These are phyloP conservation scores for Epirrhoe alternata DNA, from an alignment of 2,888 invertebrate species.

Conservation along the genomic window DNA sequence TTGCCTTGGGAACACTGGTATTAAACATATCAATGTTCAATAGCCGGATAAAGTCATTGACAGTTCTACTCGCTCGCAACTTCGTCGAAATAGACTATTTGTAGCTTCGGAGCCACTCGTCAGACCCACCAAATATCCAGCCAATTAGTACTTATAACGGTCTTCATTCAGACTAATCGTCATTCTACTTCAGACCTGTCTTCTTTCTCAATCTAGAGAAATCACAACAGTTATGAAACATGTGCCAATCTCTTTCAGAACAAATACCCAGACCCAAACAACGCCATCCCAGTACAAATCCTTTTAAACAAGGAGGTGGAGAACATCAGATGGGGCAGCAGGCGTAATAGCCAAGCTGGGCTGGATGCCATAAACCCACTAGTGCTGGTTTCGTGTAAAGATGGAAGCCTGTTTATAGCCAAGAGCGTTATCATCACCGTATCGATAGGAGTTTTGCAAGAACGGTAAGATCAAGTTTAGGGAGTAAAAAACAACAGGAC, in stretches of 20 bases:
- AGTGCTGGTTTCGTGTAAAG: constrained; percentile 83
- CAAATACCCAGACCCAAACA: constrained; percentile 73
- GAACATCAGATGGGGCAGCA: constrained; percentile 76
- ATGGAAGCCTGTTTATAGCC: constrained; percentile 82
- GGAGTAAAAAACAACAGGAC: background rate
- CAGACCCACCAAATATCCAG: too few relatives aligned
- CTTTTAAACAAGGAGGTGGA: constrained; percentile 83
- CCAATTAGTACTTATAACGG: too few relatives aligned
- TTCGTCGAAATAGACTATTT: too few relatives aligned
- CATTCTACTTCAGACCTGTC: too few relatives aligned
- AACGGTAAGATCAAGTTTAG: constrained; percentile 59
- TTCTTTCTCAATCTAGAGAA: too few relatives aligned
- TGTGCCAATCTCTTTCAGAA: constrained; percentile 61
- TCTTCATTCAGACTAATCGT: too few relatives aligned
- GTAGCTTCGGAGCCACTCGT: too few relatives aligned
- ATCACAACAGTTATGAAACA: background rate
- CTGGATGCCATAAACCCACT: constrained; percentile 61
- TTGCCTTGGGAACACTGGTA: too few relatives aligned
- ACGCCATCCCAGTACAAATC: constrained; percentile 75
- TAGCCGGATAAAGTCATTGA: too few relatives aligned
- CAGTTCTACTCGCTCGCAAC: too few relatives aligned
- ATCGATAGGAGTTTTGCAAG: constrained; percentile 88
- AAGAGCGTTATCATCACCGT: constrained; percentile 88
- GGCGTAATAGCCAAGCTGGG: constrained; percentile 68
- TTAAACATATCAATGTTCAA: too few relatives aligned